Evolutionary conservation across 2,113 vertebrate species (phyloP).

Genomic region (Sinosuthora webbiana): DNA sequence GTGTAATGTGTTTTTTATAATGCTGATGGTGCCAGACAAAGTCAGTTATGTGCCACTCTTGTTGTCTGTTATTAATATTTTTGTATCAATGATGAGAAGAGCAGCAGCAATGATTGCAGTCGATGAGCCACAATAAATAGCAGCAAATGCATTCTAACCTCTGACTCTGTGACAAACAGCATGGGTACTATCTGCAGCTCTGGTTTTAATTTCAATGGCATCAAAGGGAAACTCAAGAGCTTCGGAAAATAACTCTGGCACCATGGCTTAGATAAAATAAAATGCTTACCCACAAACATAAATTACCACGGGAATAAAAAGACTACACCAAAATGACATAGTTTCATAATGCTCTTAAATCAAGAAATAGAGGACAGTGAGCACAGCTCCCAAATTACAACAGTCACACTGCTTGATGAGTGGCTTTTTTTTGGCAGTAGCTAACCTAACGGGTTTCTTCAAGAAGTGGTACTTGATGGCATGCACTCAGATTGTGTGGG

Average conservation of each 20-base stretch:
- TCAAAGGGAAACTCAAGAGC: slow-evolving; percentile 74
- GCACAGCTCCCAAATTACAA: slow-evolving; percentile 4
- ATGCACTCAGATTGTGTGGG: background rate
- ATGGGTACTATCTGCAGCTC: slow-evolving; percentile 47
- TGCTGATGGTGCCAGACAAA: slow-evolving; percentile 68
- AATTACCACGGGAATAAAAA: slow-evolving; percentile 75
- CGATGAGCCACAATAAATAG: slow-evolving; percentile 66
- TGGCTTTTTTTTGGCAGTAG: slow-evolving; percentile 20
- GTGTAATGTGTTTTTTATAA: slow-evolving; percentile 21
- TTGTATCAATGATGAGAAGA: slow-evolving; percentile 53
- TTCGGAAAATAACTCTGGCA: slow-evolving; percentile 72
- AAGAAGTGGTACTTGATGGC: background rate
- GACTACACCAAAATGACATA: slow-evolving; percentile 66
- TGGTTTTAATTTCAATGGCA: slow-evolving; percentile 74
- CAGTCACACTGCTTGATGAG: slow-evolving; percentile 18
- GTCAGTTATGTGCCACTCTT: slow-evolving; percentile 57
- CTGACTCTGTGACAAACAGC: slow-evolving; percentile 71
- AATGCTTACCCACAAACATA: slow-evolving; percentile 74
- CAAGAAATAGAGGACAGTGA: slow-evolving; percentile 45
- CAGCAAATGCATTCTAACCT: slow-evolving; percentile 72
- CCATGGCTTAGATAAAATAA: slow-evolving; percentile 74
- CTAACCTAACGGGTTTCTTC: slow-evolving; percentile 41
- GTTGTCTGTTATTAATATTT: slow-evolving; percentile 73
- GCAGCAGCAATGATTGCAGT: slow-evolving; percentile 45
- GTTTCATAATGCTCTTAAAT: slow-evolving; percentile 72